Base-by-base conservation (phyloP, 1,140 invertebrate genomes). In the Ceratitis capitata region DNA sequence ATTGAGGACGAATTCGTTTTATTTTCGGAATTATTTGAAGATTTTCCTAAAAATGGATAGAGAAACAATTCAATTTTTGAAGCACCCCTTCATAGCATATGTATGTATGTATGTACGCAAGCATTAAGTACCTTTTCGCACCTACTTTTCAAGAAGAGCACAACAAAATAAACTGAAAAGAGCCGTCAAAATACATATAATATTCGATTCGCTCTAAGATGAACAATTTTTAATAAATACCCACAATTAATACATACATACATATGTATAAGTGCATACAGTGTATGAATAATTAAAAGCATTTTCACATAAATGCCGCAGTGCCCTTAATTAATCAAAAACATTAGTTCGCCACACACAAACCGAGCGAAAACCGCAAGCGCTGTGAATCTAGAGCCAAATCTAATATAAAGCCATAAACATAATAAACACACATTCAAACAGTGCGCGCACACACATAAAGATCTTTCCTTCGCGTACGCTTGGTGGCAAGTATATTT, bases 241-340 rank as follows among this genome's bases (percentile, higher is more conserved):
- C n/a, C n/a, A n/a, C n/a, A n/a, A n/a, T n/a, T n/a, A 14, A 35
- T 29, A 39, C 12, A 69, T 69, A 35, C 32, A 53, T 53, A 19
- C 47, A 9, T 53, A 53, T 53, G 51, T 53, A 53, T 16, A 19
- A n/a, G n/a, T n/a, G n/a, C n/a, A n/a, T n/a, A n/a, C n/a, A n/a
- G n/a, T n/a, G n/a, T n/a, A n/a, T n/a, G n/a, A n/a, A 19, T 56
- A 56, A 69, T 69, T 35, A 35, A 19, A 69, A 35, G 39, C 14
- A 35, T 39, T 35, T 69, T 19, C 61, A 69, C 12, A n/a, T 69
- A 35, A 69, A 32, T 12, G 32, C 61, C 61, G 61, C 32, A 35
- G 61, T 69, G 61, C 61, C 61, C 32, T 69, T 69, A 69, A 69
- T 69, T 69, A 69, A 69, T 39, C 61, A 69, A 69, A 69, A 19